These are phyloP conservation scores for Champsocephalus esox DNA, from an alignment of 2,797 vertebrate species.

Conservation along the genomic window DNA sequence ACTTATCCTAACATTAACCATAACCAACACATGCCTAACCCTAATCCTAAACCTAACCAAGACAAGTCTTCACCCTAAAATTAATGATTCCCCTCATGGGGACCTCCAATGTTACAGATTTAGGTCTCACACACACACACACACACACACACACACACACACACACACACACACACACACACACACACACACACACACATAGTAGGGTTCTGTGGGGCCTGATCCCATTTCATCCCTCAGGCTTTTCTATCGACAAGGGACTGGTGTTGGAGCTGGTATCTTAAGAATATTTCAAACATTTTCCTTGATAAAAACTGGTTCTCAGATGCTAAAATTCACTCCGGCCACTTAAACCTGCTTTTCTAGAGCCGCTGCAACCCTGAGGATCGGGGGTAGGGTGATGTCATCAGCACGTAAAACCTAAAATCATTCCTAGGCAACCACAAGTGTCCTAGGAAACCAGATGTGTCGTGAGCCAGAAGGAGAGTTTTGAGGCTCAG, in stretches of 20 bases:
- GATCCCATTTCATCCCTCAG: slow-evolving; percentile 65
- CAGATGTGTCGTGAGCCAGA: slow-evolving; percentile 57
- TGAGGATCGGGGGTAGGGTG: slow-evolving; percentile 51
- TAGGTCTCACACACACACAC: background rate
- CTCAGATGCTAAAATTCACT: slow-evolving; percentile 45
- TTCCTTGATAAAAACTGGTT: slow-evolving; percentile 30
- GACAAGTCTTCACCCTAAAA: too few relatives aligned
- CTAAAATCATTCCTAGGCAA: slow-evolving; percentile 72
- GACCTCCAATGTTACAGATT: too few relatives aligned
- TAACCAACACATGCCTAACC: too few relatives aligned
- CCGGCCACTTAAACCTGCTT: slow-evolving; percentile 53
- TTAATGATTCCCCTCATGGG: too few relatives aligned
- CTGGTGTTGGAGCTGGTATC: slow-evolving; percentile 36
- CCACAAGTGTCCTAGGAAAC: slow-evolving; percentile 73
- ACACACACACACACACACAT: slow-evolving; percentile 35
- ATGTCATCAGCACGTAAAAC: slow-evolving; percentile 69
- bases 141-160: slow-evolving; percentile 24
- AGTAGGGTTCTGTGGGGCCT: slow-evolving; percentile 67
- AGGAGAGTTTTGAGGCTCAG: slow-evolving; percentile 41
- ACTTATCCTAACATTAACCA: too few relatives aligned
- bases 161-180: slow-evolving; percentile 43
- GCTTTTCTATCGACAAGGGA: slow-evolving; percentile 52
- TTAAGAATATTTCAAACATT: slow-evolving; percentile 32
- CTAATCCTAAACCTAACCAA: too few relatives aligned
- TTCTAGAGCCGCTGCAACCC: slow-evolving; percentile 29